These are phyloP conservation scores for Pollimyrus isidori DNA, from an alignment of 2,113 vertebrate species.

Conservation along the genomic window DNA sequence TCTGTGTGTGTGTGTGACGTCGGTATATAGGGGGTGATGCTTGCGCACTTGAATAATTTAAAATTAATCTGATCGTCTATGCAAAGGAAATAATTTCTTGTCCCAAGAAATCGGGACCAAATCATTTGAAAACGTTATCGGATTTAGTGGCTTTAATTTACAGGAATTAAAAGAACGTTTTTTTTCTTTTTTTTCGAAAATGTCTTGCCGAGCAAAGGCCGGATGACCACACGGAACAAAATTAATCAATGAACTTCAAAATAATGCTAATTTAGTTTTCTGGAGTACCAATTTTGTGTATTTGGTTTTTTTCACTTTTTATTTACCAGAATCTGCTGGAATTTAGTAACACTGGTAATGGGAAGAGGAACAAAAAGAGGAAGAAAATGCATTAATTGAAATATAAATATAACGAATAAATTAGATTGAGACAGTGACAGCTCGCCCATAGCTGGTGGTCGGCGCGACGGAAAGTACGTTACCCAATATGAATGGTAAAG, in stretches of 20 bases:
- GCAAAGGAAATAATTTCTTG: background rate
- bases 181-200: background rate
- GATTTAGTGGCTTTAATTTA: background rate
- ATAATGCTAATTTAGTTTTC: background rate
- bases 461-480: background rate
- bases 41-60: background rate
- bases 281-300: background rate
- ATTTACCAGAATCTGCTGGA: background rate
- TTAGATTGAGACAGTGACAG: background rate
- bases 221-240: background rate
- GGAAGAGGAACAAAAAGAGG: constrained; percentile 25
- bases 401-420: constrained; percentile 21
- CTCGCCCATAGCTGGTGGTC: background rate
- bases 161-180: background rate
- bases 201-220: background rate
- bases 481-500: constrained; percentile 8
- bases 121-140: background rate
- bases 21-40: background rate
- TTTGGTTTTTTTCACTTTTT: background rate
- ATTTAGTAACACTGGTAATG: background rate
- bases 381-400: constrained; percentile 15
- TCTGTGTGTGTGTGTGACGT: background rate
- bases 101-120: background rate
- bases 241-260: background rate
- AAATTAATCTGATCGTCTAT: background rate